A percentile compares a stretch with the other conserved stretches of the same genome.
phyloP scores from a whole-genome alignment of 2,797 vertebrate species.

The Naso thynnoides region DNA sequence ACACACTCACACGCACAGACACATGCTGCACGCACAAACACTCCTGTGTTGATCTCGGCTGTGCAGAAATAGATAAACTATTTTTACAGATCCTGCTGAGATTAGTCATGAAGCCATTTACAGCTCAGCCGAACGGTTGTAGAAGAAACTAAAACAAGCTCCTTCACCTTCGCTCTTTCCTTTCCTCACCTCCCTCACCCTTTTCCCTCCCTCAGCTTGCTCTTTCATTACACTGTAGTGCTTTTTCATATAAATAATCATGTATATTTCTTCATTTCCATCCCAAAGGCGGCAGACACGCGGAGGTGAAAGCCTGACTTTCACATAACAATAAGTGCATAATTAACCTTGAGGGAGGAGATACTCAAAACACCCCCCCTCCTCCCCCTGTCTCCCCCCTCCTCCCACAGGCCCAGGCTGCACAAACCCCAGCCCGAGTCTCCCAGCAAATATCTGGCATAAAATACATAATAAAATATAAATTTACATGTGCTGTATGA shows the following conservation, averaged over 20 bases:
- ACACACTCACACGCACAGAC: constrained; percentile 17
- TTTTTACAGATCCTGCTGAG: constrained; percentile 76
- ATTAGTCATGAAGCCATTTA: constrained; percentile 72
- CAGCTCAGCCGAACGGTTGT: constrained; percentile 27
- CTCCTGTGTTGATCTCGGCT: constrained; percentile 42
- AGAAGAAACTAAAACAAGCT: constrained; percentile 49
- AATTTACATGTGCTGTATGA: constrained; percentile 27
- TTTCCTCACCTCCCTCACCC: not conserved
- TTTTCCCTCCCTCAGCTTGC: constrained; percentile 4
- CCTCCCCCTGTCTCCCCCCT: not conserved
- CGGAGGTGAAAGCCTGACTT: constrained; percentile 61
- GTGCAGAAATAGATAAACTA: constrained; percentile 78
- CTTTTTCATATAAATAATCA: constrained; percentile 49
- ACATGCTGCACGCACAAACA: constrained; percentile 17
- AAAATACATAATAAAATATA: constrained; percentile 17
- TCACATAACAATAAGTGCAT: constrained; percentile 71
- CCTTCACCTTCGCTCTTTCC: not conserved
- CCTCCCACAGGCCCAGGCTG: constrained; percentile 4
- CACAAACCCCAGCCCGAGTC: constrained; percentile 26
- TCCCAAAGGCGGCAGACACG: constrained; percentile 50
- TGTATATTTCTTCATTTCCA: constrained; percentile 49
- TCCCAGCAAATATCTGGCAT: constrained; percentile 57
- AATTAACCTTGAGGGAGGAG: constrained; percentile 74
- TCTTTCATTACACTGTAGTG: constrained; percentile 30
- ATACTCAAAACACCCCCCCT: constrained; percentile 23